Percentiles rank a stretch among this genome's conserved stretches.
phyloP scores from a whole-genome alignment of 2,113 vertebrate species.

The Myodes glareolus region DNA sequence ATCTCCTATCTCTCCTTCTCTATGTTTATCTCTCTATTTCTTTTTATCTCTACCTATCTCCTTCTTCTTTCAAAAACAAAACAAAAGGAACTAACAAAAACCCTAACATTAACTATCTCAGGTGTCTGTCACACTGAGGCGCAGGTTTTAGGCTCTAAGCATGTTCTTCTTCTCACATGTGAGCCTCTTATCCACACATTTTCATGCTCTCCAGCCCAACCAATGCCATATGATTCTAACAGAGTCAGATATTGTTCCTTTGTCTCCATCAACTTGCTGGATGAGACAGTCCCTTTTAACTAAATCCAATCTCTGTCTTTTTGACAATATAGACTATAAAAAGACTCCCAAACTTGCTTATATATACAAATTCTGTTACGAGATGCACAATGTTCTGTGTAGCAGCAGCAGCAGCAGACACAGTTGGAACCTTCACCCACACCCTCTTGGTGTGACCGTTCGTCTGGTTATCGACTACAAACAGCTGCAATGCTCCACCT shows the following conservation, averaged over 20 bases:
- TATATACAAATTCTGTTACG: not conserved
- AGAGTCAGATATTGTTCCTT: not conserved
- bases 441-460: not conserved
- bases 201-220: not conserved
- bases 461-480: rapidly evolving
- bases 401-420: not conserved
- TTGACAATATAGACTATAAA: not conserved
- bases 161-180: not conserved
- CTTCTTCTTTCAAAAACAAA: not conserved
- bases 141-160: not conserved
- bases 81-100: not conserved
- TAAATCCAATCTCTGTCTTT: not conserved
- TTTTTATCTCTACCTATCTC: not conserved
- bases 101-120: not conserved
- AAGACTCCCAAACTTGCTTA: not conserved
- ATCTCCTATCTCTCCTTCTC: not conserved
- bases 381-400: rapidly evolving
- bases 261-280: not conserved
- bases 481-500: too few relatives aligned
- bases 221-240: not conserved
- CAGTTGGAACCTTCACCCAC: not conserved
- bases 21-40: not conserved
- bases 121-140: not conserved
- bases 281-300: not conserved
- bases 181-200: not conserved